These are phyloP conservation scores for Protonemura montana DNA, from an alignment of 2,888 invertebrate genomes.

Conservation along the genomic window DNA sequence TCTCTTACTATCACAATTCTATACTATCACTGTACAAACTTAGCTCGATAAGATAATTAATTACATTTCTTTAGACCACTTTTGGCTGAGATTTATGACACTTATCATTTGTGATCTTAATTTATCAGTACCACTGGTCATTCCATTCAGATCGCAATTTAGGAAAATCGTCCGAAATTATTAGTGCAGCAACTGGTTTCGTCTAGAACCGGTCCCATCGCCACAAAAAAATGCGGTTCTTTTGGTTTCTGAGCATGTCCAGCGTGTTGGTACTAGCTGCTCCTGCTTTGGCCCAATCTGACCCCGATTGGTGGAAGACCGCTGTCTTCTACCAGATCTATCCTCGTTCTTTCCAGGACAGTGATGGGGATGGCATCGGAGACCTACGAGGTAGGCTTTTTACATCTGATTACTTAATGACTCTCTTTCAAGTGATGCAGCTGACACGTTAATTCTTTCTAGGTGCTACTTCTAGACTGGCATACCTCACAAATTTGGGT, in stretches of 20 bases:
- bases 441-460: neutral
- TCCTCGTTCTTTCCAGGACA: conserved; percentile 85
- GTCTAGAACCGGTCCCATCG: no score
- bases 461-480: conserved; percentile 67
- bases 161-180: no score
- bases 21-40: no score
- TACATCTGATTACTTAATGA: neutral
- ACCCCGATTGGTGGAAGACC: conserved; percentile 83
- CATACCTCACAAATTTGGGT: conserved; percentile 73
- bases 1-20: no score
- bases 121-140: no score
- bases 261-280: neutral
- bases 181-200: no score
- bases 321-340: conserved; percentile 85
- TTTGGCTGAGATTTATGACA: no score
- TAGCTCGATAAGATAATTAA: no score
- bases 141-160: no score
- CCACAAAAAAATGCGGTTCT: neutral
- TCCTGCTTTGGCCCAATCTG: neutral
- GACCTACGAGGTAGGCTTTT: conserved; percentile 78
- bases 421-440: neutral
- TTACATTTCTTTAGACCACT: no score
- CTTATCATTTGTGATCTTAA: no score
- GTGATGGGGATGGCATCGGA: conserved; percentile 82
- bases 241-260: neutral